phyloP scores from a whole-genome alignment of 2,888 invertebrate species.

The Ophioninae sp. region DNA sequence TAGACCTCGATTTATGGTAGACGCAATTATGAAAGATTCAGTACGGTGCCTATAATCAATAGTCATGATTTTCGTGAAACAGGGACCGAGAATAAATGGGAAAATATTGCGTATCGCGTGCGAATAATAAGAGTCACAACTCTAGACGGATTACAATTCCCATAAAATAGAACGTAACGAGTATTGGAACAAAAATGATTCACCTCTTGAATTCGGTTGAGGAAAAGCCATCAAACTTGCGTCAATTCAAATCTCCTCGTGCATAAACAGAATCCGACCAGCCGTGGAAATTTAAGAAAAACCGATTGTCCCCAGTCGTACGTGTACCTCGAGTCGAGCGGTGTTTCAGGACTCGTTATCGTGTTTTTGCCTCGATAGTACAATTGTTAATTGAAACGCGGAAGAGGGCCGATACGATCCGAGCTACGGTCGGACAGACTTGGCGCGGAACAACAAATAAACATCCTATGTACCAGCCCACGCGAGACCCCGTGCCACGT shows the following conservation, averaged over 20 bases:
- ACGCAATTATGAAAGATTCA: too few relatives aligned
- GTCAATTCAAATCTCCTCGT: conserved; percentile 28
- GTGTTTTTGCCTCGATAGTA: not conserved
- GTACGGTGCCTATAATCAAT: too few relatives aligned
- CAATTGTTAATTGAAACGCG: not conserved
- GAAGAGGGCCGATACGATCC: not conserved
- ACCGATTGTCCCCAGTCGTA: not conserved
- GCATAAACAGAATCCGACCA: not conserved
- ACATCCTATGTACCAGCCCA: not conserved
- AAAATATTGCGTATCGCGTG: not conserved
- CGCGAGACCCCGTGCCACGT: conserved; percentile 1
- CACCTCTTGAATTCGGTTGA: conserved; percentile 91
- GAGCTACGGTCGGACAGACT: not conserved
- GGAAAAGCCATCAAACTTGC: conserved; percentile 88
- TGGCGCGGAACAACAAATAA: not conserved
- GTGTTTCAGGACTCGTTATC: not conserved
- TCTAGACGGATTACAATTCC: not conserved
- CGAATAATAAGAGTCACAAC: not conserved
- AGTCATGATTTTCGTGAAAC: not conserved
- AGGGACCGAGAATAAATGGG: not conserved
- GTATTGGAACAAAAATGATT: conserved; percentile 61
- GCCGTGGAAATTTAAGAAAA: conserved; percentile 1
- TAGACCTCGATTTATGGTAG: too few relatives aligned
- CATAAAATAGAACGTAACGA: conserved; percentile 13
- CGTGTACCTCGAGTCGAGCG: not conserved